phyloP scores from a whole-genome alignment of 2,888 invertebrate species.

The Chrysina gloriosa region DNA sequence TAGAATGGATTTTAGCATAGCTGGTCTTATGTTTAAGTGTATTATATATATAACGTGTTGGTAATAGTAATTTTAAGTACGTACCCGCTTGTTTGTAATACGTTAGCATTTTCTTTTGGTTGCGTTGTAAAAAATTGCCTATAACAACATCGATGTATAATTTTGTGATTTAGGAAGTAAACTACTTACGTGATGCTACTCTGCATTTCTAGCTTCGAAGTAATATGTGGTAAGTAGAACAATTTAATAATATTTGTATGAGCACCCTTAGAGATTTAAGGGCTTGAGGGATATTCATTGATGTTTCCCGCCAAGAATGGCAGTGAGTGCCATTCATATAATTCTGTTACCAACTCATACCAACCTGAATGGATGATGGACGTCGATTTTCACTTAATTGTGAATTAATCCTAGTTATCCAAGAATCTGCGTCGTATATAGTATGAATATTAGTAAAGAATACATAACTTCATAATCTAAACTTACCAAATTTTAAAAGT shows the following conservation, averaged over 20 bases:
- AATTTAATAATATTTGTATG: too few relatives aligned
- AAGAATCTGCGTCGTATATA: too few relatives aligned
- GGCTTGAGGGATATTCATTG: too few relatives aligned
- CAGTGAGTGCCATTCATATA: too few relatives aligned
- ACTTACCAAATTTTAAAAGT: not conserved
- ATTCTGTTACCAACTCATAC: too few relatives aligned
- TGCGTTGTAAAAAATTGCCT: conserved; percentile 64
- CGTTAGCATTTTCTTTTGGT: conserved; percentile 46
- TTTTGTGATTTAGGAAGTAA: not conserved
- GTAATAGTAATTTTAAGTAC: conserved; percentile 45
- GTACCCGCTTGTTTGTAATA: conserved; percentile 46
- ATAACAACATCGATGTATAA: conserved; percentile 35
- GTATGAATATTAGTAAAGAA: too few relatives aligned
- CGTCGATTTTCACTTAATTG: too few relatives aligned
- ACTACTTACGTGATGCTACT: conserved; percentile 42
- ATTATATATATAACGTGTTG: conserved; percentile 32
- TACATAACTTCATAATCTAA: too few relatives aligned
- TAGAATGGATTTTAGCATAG: not conserved
- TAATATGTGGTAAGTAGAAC: not conserved
- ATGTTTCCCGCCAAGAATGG: too few relatives aligned
- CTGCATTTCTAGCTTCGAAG: conserved; percentile 39
- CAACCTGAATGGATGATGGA: too few relatives aligned
- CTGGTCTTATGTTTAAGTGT: not conserved
- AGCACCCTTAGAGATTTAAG: too few relatives aligned
- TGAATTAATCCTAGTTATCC: too few relatives aligned